phyloP scores from a whole-genome alignment of 2,797 vertebrate genomes.

The Oophaga sylvatica region DNA sequence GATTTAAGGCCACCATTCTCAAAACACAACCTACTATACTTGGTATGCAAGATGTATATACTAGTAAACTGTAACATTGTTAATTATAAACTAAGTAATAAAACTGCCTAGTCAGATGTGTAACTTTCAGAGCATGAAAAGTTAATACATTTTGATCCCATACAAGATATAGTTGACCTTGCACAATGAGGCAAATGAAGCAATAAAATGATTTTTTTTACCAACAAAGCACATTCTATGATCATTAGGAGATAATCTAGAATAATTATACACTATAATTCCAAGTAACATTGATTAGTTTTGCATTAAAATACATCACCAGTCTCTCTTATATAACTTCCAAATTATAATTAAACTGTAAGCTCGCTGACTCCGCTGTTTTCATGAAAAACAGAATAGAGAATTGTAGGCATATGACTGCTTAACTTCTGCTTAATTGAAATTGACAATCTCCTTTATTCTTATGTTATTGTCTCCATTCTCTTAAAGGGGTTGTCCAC shows the following conservation, averaged over 20 bases:
- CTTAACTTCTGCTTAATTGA: neutral
- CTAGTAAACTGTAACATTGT: neutral
- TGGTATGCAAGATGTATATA: neutral
- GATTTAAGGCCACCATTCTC: neutral
- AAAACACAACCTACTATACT: neutral
- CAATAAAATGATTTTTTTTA: neutral
- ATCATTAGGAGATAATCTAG: neutral
- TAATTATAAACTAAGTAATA: neutral
- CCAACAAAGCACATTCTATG: neutral
- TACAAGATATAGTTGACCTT: neutral
- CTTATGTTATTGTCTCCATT: neutral
- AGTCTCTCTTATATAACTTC: slow-evolving; percentile 6
- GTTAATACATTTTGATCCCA: neutral
- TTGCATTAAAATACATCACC: slow-evolving; percentile 1
- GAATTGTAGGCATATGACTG: neutral
- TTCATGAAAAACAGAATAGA: neutral
- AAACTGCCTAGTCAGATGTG: neutral
- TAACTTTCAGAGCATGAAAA: neutral
- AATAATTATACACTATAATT: neutral
- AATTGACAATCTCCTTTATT: neutral
- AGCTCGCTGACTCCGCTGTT: neutral
- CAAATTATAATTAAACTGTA: slow-evolving; percentile 1
- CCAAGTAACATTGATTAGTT: slow-evolving; percentile 12
- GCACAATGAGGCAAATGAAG: neutral
- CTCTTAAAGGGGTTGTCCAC: neutral